Percentiles rank a stretch among this genome's conserved stretches.
Evolutionary conservation across 2,888 invertebrate genomes (phyloP).

Genomic region (Byasa hedistus): DNA sequence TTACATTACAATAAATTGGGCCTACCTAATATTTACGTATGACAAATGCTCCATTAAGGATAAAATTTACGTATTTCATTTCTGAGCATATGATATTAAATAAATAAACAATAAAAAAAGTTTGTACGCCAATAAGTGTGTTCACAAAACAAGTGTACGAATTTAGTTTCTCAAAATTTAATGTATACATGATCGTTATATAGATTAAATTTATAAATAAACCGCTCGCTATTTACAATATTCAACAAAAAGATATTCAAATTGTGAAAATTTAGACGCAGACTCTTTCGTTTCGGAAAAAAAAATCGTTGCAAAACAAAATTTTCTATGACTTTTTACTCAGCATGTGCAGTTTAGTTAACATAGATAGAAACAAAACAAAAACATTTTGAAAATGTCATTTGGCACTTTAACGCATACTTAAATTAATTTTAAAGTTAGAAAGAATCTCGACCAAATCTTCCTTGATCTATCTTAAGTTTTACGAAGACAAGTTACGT

Average conservation of each 20-base stretch:
- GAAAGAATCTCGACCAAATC: slow-evolving; percentile 70
- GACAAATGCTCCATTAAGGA: slow-evolving; percentile 71
- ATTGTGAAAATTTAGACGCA: slow-evolving; percentile 54
- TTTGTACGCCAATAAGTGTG: slow-evolving; percentile 48
- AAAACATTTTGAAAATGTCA: slow-evolving; percentile 38
- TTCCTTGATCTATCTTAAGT: slow-evolving; percentile 48
- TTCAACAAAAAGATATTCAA: slow-evolving; percentile 52
- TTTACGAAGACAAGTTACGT: slow-evolving; percentile 70
- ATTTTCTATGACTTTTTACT: background rate
- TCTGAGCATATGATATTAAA: slow-evolving; percentile 69
- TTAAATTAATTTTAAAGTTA: slow-evolving; percentile 40
- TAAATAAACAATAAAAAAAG: slow-evolving; percentile 61
- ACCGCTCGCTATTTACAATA: slow-evolving; percentile 65
- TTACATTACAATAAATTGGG: slow-evolving; percentile 77
- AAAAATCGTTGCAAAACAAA: slow-evolving; percentile 26
- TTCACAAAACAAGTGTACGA: slow-evolving; percentile 58
- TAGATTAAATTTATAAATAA: slow-evolving; percentile 44
- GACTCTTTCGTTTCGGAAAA: slow-evolving; percentile 58
- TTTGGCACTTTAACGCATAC: slow-evolving; percentile 71
- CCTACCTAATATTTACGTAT: slow-evolving; percentile 77
- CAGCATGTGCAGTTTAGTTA: slow-evolving; percentile 16
- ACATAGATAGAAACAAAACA: slow-evolving; percentile 47
- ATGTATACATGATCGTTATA: slow-evolving; percentile 32
- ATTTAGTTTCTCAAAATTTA: slow-evolving; percentile 47
- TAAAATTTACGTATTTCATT: slow-evolving; percentile 71